Evolutionary conservation across 2,888 invertebrate species (phyloP), one percentile per base, ranked within the genome.

Genomic region (Drosophila monieri): DNA sequence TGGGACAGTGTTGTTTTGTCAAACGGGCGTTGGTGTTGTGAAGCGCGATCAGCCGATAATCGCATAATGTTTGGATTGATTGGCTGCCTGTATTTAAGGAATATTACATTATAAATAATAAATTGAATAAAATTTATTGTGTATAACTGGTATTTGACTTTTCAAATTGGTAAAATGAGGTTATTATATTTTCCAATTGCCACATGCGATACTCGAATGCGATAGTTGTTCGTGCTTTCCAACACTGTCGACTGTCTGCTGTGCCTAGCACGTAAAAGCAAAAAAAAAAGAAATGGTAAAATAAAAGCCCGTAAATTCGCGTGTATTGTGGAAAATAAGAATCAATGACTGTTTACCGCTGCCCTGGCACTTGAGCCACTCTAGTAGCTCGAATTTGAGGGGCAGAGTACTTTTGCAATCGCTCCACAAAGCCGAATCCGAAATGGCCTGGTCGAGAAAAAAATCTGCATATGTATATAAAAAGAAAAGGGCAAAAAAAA

Each of bases 1-100:
- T 78, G 71, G 30, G 10, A 12, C 46, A 70, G 73, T 78, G 85
- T 74, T 76, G 84, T 76, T 83, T 80, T 81, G 78, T 73, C 60
- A 59, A 62, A 51, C 27, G 8, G 21, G 4, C n/a, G 44, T 43
- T 6, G 23, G 73, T 67, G 61, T 58, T 73, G 81, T 59, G 73
- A 44, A 64, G 58, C 21, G 69, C 39, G 23, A 25, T 5, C 37
- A 52, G 61, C 46, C 51, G 30, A 61, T 51, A 64, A 15, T 30
- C 32, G 57, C 47, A 23, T 32, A 30, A 32, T 66, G 78, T 68
- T 62, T 61, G 48, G 39, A 4, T 15, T 18, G 5, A 3, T 18
- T 15, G 8, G 18, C 6, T 15, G 15, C 8, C 21, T 23, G 37
- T 4, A 30, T 3, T 12, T 37, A 23, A 8, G 6, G 18, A 10